phyloP scores from a whole-genome alignment of 2,888 invertebrate species.

The Mimachlamys varia region DNA sequence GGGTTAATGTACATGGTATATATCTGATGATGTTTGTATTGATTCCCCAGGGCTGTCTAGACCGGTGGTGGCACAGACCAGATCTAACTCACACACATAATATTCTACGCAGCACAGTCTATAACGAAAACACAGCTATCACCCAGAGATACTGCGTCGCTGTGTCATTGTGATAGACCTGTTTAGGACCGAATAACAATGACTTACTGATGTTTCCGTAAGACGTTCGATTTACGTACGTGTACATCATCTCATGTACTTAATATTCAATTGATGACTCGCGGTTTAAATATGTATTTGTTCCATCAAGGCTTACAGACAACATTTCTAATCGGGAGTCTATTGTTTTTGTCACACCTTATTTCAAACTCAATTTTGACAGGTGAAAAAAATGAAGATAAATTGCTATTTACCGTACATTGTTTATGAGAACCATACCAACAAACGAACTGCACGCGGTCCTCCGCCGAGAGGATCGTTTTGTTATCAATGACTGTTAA shows the following conservation, averaged over 20 bases:
- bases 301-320: too few relatives aligned
- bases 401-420: background rate
- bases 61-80: background rate
- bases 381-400: background rate
- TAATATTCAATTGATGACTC: too few relatives aligned
- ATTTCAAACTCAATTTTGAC: background rate
- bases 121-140: background rate
- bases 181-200: background rate
- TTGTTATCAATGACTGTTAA: background rate
- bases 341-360: too few relatives aligned
- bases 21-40: background rate
- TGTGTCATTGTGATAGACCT: background rate
- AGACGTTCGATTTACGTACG: too few relatives aligned
- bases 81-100: background rate
- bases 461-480: background rate
- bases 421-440: background rate
- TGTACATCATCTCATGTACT: too few relatives aligned
- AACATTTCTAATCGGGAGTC: too few relatives aligned
- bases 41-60: background rate
- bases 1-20: background rate
- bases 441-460: background rate
- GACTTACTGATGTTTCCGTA: too few relatives aligned
- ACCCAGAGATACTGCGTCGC: background rate
- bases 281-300: too few relatives aligned
- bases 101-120: background rate